A percentile compares a stretch with the other conserved stretches of the same genome.
These are phyloP conservation scores for Podarcis raffonei DNA, from an alignment of 2,113 vertebrate genomes.

Conservation along the genomic window DNA sequence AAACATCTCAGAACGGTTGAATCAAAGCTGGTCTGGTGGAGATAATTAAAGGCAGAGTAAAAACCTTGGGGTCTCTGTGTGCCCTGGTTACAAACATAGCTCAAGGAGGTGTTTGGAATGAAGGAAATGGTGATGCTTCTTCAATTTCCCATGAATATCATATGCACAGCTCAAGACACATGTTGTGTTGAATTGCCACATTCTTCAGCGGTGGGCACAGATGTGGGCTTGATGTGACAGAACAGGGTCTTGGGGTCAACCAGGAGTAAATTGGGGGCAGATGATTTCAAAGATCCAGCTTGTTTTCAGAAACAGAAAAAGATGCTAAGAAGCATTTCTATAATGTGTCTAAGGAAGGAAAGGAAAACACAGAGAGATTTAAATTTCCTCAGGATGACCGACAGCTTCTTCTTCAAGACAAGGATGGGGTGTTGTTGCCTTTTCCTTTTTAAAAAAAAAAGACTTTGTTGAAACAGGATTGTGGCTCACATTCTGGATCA, in stretches of 20 bases:
- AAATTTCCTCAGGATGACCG: constrained; percentile 53
- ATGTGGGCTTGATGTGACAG: constrained; percentile 81
- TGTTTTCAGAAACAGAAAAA: constrained; percentile 77
- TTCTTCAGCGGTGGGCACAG: constrained; percentile 80
- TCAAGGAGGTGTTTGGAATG: constrained; percentile 72
- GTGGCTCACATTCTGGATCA: constrained; percentile 40
- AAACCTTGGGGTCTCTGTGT: constrained; percentile 58
- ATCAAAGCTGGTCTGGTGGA: constrained; percentile 46
- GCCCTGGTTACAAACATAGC: constrained; percentile 63
- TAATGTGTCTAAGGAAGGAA: constrained; percentile 73
- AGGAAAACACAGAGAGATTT: constrained; percentile 54
- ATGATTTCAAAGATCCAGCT: constrained; percentile 85
- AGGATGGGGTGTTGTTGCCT: constrained; percentile 37
- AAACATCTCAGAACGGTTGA: constrained; percentile 67
- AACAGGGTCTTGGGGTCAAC: constrained; percentile 88
- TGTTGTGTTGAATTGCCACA: constrained; percentile 73
- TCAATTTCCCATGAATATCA: constrained; percentile 79
- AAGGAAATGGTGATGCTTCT: constrained; percentile 70
- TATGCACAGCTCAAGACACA: constrained; percentile 76
- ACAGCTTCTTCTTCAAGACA: constrained; percentile 51
- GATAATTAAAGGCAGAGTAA: constrained; percentile 60
- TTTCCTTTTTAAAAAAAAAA: neutral
- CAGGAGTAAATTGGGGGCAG: constrained; percentile 96
- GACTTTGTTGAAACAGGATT: constrained; percentile 52
- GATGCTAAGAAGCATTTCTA: constrained; percentile 69